Evolutionary conservation across 1,140 invertebrate genomes (phyloP), one percentile per base, ranked within the genome.

Genomic region (Acromyrmex heyeri): DNA sequence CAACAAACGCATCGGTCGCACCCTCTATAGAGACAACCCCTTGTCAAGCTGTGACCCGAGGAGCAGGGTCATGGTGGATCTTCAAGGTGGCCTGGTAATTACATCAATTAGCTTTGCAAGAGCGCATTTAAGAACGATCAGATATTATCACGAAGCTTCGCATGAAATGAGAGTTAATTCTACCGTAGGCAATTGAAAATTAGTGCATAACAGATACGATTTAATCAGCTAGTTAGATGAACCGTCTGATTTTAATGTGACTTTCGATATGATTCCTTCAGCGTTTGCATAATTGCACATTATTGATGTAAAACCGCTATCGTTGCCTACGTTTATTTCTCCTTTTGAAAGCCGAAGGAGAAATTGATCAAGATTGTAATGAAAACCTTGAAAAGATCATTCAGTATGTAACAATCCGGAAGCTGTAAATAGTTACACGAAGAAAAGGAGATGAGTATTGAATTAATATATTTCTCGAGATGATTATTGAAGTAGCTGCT

Each of bases 51-150:
- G 14, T 14, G 44, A 50, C 61, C 27, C 53, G 14, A 75, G 18
- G 24, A 83, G 48, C 79, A 83, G 79, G 62, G 27, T 83, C 67
- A 62, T 14, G 55, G 55, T 44, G 27, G 27, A n/a, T 73, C 69
- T 50, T 83, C 79, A 75, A 83, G 79, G 38, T 83, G 38, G 55
- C 30, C 24, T 78, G 38, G 38, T 48, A 75, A 83, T 83, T 50
- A 30, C 55, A 8, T 53, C 69, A 55, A 70, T 38, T 30, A 34
- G 65, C 50, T 67, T 44, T 57, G 78, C 50, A 38, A 78, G 44
- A 65, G 27, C n/a, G 14, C 30, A 48, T 14, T 55, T 55, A 69
- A 34, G 7, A 14, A 79, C n/a, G 21, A 77, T 62, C 57, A 16
- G n/a, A 18, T 44, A n/a, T 75, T 24, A 59, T 8, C 34, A 34